Conservation (phyloP, 2,797 vertebrate genomes). For the Basileuterus tristriatus region DNA sequence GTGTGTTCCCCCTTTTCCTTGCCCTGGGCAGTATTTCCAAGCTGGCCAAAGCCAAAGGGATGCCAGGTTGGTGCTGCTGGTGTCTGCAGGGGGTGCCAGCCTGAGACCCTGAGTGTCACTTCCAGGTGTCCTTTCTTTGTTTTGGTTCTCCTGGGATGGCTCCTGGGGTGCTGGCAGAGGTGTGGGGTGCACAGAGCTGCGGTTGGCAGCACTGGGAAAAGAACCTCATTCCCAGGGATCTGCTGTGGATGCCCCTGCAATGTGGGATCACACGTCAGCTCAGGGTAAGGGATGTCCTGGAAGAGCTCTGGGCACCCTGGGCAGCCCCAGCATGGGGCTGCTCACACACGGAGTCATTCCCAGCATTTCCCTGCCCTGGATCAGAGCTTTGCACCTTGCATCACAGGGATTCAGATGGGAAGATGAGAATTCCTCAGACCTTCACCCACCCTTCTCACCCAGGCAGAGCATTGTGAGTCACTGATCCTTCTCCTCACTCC, state of each 20-base stretch:
- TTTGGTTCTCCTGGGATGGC: not conserved
- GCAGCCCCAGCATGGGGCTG: fast-evolving
- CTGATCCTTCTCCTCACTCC: not conserved
- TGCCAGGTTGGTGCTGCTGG: not conserved
- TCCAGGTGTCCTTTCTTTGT: fast-evolving
- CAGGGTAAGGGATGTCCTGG: fast-evolving
- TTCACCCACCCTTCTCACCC: fast-evolving
- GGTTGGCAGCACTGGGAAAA: fast-evolving
- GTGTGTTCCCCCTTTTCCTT: not conserved
- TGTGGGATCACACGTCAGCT: fast-evolving
- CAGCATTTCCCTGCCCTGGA: not conserved
- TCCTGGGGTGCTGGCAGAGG: not conserved
- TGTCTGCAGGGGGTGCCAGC: not conserved
- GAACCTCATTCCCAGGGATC: fast-evolving
- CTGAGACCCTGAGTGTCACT: fast-evolving
- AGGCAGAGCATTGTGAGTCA: fast-evolving
- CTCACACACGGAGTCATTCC: fast-evolving
- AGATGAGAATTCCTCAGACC: fast-evolving
- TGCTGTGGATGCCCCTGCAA: fast-evolving
- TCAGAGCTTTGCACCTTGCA: not conserved
- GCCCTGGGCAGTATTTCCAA: not conserved
- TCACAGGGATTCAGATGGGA: not conserved
- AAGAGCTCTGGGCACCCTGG: not conserved
- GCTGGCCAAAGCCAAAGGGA: fast-evolving
- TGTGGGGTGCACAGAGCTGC: not conserved